Evolutionary conservation across 2,888 invertebrate species (phyloP), one percentile per base, ranked within the genome.

Genomic region (Lasioglossum vierecki): DNA sequence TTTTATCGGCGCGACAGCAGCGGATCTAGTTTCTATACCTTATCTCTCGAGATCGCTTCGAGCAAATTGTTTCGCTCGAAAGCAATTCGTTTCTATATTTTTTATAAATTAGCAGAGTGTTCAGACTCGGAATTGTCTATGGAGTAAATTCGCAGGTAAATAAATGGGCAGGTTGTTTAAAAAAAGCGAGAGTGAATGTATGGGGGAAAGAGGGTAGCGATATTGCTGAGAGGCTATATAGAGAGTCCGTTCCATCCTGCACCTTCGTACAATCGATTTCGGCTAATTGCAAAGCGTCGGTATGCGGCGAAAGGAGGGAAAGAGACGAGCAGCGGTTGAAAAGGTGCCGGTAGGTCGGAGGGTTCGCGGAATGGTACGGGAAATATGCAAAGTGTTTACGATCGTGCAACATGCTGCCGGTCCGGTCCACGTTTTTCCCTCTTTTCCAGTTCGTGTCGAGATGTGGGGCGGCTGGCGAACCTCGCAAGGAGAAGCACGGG

Each of bases 361-460:
- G 87, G 86, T 82, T 82, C 80, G 88, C 90, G 86, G 46, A 87
- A 91, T 88, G 91, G 88, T 89, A 88, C 86, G 92, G 92, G 91
- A 93, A 92, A 93, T 93, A 93, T 94, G 93, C 92, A 92, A 94
- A 94, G 93, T 94, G 94, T 94, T 94, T 94, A 94, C 92, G 94
- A 94, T 93, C 93, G 94, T 80, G 93, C 94, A 94, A 93, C 93
- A 92, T 94, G 94, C 92, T 92, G 93, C 93, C 92, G 89, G 87
- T 87, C 89, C 85, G 88, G 88, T 83, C 88, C 88, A 84, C 90
- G 86, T 84, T 86, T 80, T 63, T 83, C 76, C 82, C 85, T 60
- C 72, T 72, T 70, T 84, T 73, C 66, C 73, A 76, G 60, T 76
- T 76, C 60, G 60, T 57, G 57, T 79, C 68, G 85, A 78, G 76